Percentiles rank a stretch among this genome's conserved stretches.
Conservation (phyloP, 1,140 invertebrate genomes). For the Anoplolepis gracilipes region DNA sequence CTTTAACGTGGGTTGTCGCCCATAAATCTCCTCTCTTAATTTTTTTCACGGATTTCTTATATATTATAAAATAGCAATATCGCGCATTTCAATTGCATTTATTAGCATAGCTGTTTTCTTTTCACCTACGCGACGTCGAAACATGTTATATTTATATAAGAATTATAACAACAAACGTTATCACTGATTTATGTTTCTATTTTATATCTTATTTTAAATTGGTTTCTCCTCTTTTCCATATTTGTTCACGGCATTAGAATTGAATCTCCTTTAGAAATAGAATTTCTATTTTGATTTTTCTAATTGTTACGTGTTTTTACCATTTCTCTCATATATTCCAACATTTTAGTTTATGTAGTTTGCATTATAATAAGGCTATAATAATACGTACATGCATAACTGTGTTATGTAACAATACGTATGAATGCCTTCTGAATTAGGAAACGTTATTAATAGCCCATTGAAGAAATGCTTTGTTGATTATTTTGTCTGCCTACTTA, state of each 20-base stretch:
- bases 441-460: slow-evolving; percentile 38
- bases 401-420: slow-evolving; percentile 17
- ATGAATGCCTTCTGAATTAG: slow-evolving; percentile 30
- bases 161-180: background rate
- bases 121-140: background rate
- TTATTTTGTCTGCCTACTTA: slow-evolving; percentile 22
- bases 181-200: background rate
- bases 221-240: background rate
- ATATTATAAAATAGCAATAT: background rate
- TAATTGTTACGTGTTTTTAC: background rate
- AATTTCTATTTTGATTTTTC: background rate
- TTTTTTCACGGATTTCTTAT: background rate
- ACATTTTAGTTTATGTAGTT: background rate
- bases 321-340: background rate
- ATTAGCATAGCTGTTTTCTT: background rate
- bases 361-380: background rate
- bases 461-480: slow-evolving; percentile 27
- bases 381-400: background rate
- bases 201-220: background rate
- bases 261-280: background rate
- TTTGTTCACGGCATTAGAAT: no score
- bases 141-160: background rate
- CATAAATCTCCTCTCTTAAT: slow-evolving; percentile 26
- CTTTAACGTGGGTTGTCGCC: background rate
- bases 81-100: background rate